Conservation (phyloP, 2,797 vertebrate species). For the Poecilia picta region DNA sequence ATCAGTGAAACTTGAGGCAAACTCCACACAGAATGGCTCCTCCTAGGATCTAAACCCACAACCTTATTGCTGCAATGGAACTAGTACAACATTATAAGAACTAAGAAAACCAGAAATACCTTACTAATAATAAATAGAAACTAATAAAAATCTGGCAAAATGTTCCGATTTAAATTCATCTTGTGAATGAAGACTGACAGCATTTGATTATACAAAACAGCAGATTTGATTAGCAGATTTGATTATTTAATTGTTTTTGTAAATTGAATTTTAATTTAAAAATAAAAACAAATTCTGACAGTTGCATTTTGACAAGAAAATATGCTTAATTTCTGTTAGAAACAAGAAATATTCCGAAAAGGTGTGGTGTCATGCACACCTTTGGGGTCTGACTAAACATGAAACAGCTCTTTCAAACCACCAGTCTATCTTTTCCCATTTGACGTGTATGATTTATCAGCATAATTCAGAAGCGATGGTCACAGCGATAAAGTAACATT, state of each 20-base stretch:
- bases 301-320: slow-evolving; percentile 51
- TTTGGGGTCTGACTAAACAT: slow-evolving; percentile 41
- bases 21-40: neutral
- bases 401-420: slow-evolving; percentile 42
- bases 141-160: neutral
- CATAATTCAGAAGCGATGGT: slow-evolving; percentile 50
- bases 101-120: neutral
- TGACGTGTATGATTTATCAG: slow-evolving; percentile 55
- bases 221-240: slow-evolving; percentile 19
- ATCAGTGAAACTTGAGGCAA: neutral
- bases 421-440: slow-evolving; percentile 14
- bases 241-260: slow-evolving; percentile 5
- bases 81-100: neutral
- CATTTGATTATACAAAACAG: neutral
- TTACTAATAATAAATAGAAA: neutral
- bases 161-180: neutral
- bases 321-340: slow-evolving; percentile 52
- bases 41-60: neutral
- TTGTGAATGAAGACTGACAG: neutral
- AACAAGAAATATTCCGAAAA: slow-evolving; percentile 57
- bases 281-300: slow-evolving; percentile 8
- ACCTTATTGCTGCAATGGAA: neutral
- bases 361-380: slow-evolving; percentile 23
- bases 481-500: slow-evolving; percentile 38
- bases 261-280: too few species aligned